These are phyloP conservation scores for Thomomys bottae DNA, from an alignment of 2,113 vertebrate species.

Conservation along the genomic window DNA sequence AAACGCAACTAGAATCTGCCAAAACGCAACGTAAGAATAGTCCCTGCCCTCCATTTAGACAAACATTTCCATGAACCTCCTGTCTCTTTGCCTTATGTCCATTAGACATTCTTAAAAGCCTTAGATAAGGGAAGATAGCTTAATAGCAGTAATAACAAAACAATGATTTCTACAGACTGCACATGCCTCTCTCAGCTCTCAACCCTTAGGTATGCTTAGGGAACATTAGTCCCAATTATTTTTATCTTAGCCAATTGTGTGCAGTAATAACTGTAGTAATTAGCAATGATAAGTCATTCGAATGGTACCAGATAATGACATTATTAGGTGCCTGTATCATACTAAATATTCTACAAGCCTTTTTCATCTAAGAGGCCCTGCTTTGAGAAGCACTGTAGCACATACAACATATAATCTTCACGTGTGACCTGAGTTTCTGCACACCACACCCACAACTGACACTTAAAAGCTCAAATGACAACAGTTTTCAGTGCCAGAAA, in stretches of 20 bases:
- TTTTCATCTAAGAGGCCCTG: background rate
- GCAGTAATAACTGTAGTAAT: conserved; percentile 13
- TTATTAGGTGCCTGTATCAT: background rate
- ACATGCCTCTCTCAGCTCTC: background rate
- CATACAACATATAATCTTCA: background rate
- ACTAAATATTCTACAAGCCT: background rate
- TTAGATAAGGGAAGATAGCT: background rate
- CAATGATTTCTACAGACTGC: background rate
- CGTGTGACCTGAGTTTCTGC: accelerated
- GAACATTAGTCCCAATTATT: conserved; percentile 16
- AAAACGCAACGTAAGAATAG: background rate
- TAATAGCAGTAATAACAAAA: background rate
- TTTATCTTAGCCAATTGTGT: conserved; percentile 15
- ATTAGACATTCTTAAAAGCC: background rate
- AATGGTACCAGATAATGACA: background rate
- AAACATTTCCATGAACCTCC: background rate
- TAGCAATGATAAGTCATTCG: background rate
- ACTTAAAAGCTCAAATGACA: background rate
- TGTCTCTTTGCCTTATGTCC: conserved; percentile 1
- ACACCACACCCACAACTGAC: no score
- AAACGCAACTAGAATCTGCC: background rate
- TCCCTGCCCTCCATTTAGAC: background rate
- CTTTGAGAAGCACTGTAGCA: background rate
- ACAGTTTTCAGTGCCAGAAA: background rate
- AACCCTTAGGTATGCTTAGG: background rate